Percentiles rank a stretch among this genome's conserved stretches.
These are phyloP conservation scores for Chaitophorus viminalis DNA, from an alignment of 2,888 invertebrate genomes.

Conservation along the genomic window DNA sequence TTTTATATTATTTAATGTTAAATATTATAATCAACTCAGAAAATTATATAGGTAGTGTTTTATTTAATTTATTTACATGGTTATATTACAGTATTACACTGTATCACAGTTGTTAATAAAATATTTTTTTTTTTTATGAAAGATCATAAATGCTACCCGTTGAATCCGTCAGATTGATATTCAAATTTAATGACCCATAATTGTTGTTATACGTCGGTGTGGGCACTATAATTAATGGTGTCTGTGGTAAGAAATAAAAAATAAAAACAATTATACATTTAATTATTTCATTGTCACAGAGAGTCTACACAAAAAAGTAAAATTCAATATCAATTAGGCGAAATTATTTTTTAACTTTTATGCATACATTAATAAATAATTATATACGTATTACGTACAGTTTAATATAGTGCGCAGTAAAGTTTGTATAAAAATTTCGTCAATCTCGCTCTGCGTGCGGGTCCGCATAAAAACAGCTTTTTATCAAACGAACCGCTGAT, in stretches of 20 bases:
- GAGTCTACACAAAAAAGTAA: neutral
- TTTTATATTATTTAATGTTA: neutral
- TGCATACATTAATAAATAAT: too few species aligned
- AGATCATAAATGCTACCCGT: neutral
- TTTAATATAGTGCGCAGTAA: too few species aligned
- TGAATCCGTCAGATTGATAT: neutral
- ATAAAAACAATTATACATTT: neutral
- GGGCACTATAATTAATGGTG: neutral
- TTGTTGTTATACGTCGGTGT: neutral
- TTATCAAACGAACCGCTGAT: neutral
- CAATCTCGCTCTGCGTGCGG: too few species aligned
- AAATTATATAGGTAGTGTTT: neutral
- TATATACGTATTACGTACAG: too few species aligned
- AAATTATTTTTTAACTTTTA: neutral
- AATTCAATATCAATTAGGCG: neutral
- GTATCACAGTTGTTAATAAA: neutral
- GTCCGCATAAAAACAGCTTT: too few species aligned
- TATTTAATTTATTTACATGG: neutral
- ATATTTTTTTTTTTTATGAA: neutral
- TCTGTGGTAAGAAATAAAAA: neutral
- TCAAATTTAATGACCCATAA: neutral
- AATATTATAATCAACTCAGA: neutral
- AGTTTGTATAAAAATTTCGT: too few species aligned
- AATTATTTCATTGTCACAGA: neutral
- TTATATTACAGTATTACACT: neutral